Base-by-base conservation (phyloP, 2,797 vertebrate genomes). In the Argentina silus region DNA sequence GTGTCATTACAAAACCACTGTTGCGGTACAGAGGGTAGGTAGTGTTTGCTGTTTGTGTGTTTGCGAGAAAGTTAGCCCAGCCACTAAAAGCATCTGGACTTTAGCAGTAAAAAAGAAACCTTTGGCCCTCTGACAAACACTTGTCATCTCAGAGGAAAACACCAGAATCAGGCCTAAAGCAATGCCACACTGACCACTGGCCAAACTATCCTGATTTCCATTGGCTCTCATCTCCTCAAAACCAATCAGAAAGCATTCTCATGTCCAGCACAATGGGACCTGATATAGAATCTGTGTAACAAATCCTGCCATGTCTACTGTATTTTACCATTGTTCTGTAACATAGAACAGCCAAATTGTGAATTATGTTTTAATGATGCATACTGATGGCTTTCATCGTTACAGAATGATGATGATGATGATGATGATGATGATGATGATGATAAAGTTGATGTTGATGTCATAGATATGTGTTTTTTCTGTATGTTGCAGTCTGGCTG, bases 401-500 rank as follows among this genome's bases (percentile, higher is more conserved):
- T n/a, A n/a, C n/a, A n/a, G n/a, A n/a, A n/a, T n/a, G n/a, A n/a
- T n/a, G n/a, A n/a, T n/a, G n/a, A n/a, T n/a, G n/a, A n/a, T n/a
- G n/a, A n/a, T n/a, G n/a, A n/a, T n/a, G n/a, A n/a, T n/a, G n/a
- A n/a, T n/a, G n/a, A n/a, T n/a, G n/a, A 36, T 36, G 27, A 36
- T 36, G 27, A 36, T 36, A 4, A 36, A 36, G 27, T 36, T 36
- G 27, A 36, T 36, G 21, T 23, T 60, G n/a, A n/a, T n/a, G 17
- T 60, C 57, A 10, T 60, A 10, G 11, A 17, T 60, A 10, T 21
- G 23, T 10, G 10, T 70, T 7, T 53, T 71, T 17, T 72, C 3
- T 70, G 17, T 91, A 76, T 87, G 43, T 86, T 90, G 19, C 84
- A 93, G 92, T 82, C 74, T 83, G 80, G 74, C 75, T 75, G 57